Percentiles rank a stretch among this genome's conserved stretches.
phyloP scores from a whole-genome alignment of 2,797 vertebrate species.

The Bufotes viridis region DNA sequence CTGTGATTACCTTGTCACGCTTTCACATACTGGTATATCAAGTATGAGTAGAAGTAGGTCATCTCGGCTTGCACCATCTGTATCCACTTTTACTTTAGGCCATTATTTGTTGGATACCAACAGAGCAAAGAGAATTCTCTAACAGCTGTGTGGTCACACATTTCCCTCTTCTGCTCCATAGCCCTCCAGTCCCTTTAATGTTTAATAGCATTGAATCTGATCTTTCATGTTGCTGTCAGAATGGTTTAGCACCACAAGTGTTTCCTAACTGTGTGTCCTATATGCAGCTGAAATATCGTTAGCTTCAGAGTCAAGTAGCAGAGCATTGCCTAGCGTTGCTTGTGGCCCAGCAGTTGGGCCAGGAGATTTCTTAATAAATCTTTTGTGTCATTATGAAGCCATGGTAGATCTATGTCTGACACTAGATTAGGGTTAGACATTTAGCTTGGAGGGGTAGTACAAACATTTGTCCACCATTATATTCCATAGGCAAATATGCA shows the following conservation, averaged over 20 bases:
- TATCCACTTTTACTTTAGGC: not conserved
- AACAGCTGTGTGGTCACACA: not conserved
- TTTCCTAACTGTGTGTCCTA: not conserved
- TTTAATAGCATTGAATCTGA: constrained; percentile 17
- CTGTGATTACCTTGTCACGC: not conserved
- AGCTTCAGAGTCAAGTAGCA: not conserved
- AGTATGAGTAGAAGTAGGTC: not conserved
- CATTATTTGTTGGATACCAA: not conserved
- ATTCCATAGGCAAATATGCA: too few relatives aligned
- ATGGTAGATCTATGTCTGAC: not conserved
- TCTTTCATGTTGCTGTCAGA: not conserved
- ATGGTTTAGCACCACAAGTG: not conserved
- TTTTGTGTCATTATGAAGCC: not conserved
- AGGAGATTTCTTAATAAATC: not conserved
- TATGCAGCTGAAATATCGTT: not conserved
- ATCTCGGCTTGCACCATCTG: not conserved
- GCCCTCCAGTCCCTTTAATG: not conserved
- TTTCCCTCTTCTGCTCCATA: not conserved
- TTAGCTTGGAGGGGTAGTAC: too few relatives aligned
- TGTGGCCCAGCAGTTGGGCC: not conserved
- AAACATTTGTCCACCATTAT: too few relatives aligned
- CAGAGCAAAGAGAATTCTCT: not conserved
- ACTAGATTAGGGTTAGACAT: not conserved
- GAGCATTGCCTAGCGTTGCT: not conserved
- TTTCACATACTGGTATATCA: not conserved